Base-by-base conservation (phyloP, 2,888 invertebrate genomes). In the Synergus itoensis region DNA sequence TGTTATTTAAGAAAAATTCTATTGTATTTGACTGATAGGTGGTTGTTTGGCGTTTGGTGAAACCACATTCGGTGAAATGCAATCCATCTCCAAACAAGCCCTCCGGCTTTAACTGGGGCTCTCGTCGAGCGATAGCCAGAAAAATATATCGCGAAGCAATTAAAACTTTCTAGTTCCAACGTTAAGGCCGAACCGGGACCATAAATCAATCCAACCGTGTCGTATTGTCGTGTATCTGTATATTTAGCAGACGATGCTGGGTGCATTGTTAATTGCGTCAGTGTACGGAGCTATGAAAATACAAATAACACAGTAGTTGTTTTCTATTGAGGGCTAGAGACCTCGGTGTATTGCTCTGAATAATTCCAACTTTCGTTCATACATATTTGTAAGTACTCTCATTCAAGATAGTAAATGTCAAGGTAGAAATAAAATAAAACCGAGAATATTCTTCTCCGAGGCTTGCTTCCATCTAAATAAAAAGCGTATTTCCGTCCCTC, bases 91-190 rank as follows among this genome's bases (percentile, higher is more conserved):
- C 63, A 45, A 78, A 77, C 79, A 69, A 79, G 62, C 78, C 76
- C 76, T 60, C 67, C 43, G 67, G 80, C 40, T 79, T 80, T 76
- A 79, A 76, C 75, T 77, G 65, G 75, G 48, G 57, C 67, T 77
- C 76, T 60, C 64, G 36, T 75, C 43, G 62, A 57, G 77, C 60
- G 75, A 62, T 57, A 41, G 62, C 18, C 78, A 60, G 48, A 79
- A 65, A 80, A 80, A 82, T 83, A 82, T 81, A 84, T 81, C 80
- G 78, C 83, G 80, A 82, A 84, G 86, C 88, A 88, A 89, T 88
- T 89, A 88, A 89, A 88, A 88, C 85, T 88, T 89, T 88, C 84
- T 84, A 84, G 86, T 83, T 83, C 80, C 81, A 79, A 82, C 81
- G 84, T 84, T 85, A 82, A 82, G 81, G 83, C 81, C 82, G 80